Percentiles rank a stretch among this genome's conserved stretches.
These are phyloP conservation scores for Zosterops borbonicus DNA, from an alignment of 2,113 vertebrate genomes.

Conservation along the genomic window DNA sequence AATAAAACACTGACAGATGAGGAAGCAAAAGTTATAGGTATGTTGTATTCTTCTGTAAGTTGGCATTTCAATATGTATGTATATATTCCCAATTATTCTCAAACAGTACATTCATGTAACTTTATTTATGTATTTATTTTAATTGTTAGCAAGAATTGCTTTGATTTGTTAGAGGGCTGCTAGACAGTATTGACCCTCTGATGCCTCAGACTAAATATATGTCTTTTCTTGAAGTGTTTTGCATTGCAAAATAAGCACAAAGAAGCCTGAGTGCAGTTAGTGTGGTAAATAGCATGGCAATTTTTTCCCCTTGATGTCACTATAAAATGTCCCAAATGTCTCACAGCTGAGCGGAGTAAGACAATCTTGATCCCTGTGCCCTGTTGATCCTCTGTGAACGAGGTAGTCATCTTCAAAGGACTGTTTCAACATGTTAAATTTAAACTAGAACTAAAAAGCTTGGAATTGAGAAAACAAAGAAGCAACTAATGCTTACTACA, in stretches of 20 bases:
- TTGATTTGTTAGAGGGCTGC: not conserved
- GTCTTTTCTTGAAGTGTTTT: not conserved
- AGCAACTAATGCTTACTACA: not conserved
- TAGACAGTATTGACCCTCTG: not conserved
- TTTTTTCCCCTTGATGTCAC: not conserved
- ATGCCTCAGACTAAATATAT: not conserved
- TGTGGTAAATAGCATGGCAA: not conserved
- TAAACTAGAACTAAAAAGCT: not conserved
- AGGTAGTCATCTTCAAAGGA: not conserved
- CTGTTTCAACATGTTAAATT: not conserved
- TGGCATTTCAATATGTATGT: not conserved
- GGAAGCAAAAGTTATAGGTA: constrained; percentile 98
- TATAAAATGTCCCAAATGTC: not conserved
- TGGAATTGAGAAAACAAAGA: not conserved
- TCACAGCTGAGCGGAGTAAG: not conserved
- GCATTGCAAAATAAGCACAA: not conserved
- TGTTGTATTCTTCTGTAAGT: not conserved
- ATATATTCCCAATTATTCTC: not conserved
- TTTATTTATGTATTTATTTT: not conserved
- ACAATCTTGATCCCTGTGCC: not conserved
- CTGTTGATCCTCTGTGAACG: not conserved
- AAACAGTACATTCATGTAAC: not conserved
- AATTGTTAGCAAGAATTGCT: not conserved
- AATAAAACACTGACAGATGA: constrained; percentile 98
- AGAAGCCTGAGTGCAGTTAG: not conserved